Evolutionary conservation across 2,113 vertebrate species (phyloP).

Genomic region (Tychaedon coryphoeus): DNA sequence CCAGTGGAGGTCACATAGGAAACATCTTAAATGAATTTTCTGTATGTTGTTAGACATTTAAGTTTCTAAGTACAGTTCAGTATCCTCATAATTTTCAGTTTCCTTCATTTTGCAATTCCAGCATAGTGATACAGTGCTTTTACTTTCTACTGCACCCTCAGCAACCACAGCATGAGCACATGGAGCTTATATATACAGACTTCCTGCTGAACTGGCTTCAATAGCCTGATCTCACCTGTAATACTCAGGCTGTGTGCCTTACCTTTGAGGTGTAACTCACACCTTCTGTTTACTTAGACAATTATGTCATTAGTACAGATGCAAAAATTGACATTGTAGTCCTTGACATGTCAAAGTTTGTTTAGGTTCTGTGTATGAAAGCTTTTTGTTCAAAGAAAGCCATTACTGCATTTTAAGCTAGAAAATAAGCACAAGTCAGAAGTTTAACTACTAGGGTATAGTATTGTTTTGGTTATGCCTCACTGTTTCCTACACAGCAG

Average conservation of each 20-base stretch:
- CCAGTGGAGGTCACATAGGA: not conserved
- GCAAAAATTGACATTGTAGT: not conserved
- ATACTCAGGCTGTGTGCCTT: not conserved
- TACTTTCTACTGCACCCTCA: not conserved
- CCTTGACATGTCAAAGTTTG: not conserved
- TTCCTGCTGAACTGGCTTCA: not conserved
- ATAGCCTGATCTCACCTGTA: not conserved
- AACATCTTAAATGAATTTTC: not conserved
- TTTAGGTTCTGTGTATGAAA: not conserved
- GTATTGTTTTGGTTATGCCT: not conserved
- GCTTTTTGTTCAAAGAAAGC: not conserved
- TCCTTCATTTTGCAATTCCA: not conserved
- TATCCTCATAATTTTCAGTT: not conserved
- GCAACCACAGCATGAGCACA: not conserved
- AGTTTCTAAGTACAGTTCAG: not conserved
- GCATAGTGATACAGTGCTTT: not conserved
- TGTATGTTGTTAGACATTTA: not conserved
- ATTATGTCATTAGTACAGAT: not conserved
- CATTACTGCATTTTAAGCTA: not conserved
- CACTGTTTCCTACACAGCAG: not conserved
- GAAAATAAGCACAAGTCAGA: not conserved
- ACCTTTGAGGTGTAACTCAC: not conserved
- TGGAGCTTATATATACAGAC: accelerated
- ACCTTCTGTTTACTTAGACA: not conserved
- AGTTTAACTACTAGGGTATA: not conserved